Evolutionary conservation across 2,113 vertebrate species (phyloP).

Genomic region (Cyphomyrus discorhynchus): DNA sequence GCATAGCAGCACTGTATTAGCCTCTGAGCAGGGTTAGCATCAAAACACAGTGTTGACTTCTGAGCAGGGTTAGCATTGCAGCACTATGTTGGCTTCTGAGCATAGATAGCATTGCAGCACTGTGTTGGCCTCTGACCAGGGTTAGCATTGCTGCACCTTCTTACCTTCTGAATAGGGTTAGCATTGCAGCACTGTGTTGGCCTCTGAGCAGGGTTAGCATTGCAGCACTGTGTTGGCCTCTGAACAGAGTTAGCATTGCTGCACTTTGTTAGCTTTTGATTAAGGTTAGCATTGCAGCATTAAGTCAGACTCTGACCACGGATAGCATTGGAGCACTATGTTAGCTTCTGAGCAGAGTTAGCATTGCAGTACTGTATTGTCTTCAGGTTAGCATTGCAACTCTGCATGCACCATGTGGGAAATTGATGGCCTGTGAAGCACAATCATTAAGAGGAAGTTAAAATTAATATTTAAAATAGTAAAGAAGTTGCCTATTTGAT

Average conservation of each 20-base stretch:
- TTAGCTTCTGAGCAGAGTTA: neutral
- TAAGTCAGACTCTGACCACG: neutral
- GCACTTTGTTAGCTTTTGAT: neutral
- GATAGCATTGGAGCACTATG: neutral
- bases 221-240: neutral
- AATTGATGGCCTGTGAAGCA: constrained; percentile 61
- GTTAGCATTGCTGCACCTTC: neutral
- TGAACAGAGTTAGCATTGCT: neutral
- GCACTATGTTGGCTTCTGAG: neutral
- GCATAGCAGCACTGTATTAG: neutral
- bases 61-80: neutral
- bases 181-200: neutral
- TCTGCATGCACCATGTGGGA: constrained; percentile 30
- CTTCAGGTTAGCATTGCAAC: neutral
- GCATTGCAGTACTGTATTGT: neutral
- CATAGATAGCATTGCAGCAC: neutral
- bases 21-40: neutral
- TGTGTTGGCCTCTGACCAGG: neutral
- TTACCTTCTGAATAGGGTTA: neutral
- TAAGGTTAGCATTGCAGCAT: neutral
- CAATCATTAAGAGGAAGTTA: constrained; percentile 53
- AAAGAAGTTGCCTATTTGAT: constrained; percentile 44
- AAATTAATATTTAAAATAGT: constrained; percentile 43
- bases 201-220: neutral
- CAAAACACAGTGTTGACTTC: neutral